phyloP scores from a whole-genome alignment of 2,113 vertebrate genomes.

The Sarotherodon lohbergeri region DNA sequence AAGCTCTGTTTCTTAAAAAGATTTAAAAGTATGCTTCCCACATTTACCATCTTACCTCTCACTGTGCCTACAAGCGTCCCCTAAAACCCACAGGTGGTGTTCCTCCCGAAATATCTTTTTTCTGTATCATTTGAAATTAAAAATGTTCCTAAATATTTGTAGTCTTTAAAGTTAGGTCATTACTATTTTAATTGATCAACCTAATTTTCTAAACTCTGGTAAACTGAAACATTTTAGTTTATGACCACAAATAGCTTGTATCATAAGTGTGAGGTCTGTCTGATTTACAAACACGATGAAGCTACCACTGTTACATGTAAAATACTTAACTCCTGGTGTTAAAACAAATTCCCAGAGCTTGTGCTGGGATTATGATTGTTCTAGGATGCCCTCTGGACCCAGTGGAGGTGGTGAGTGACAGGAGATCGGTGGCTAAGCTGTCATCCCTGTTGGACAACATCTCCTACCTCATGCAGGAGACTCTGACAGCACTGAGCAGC shows the following conservation, averaged over 20 bases:
- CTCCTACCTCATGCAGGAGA: background rate
- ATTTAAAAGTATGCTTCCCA: too few relatives aligned
- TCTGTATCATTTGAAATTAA: background rate
- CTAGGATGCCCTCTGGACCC: accelerated
- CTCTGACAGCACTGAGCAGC: too few relatives aligned
- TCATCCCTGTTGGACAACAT: background rate
- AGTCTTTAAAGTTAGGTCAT: background rate
- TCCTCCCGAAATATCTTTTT: background rate
- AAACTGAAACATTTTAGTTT: background rate
- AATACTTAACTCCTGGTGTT: too few relatives aligned
- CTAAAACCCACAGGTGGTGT: background rate
- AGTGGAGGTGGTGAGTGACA: background rate
- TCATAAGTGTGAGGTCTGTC: background rate
- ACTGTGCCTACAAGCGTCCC: accelerated
- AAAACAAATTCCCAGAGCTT: background rate
- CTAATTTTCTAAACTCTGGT: background rate
- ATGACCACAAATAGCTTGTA: background rate
- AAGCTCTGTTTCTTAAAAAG: background rate
- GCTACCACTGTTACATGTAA: background rate
- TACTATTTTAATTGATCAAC: background rate
- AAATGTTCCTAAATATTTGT: background rate
- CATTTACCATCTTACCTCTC: too few relatives aligned
- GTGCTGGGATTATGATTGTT: background rate
- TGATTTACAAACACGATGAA: background rate
- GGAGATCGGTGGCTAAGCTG: accelerated